Evolutionary conservation across 2,113 vertebrate species (phyloP), one percentile per base, ranked within the genome.

Genomic region (Myodes glareolus): DNA sequence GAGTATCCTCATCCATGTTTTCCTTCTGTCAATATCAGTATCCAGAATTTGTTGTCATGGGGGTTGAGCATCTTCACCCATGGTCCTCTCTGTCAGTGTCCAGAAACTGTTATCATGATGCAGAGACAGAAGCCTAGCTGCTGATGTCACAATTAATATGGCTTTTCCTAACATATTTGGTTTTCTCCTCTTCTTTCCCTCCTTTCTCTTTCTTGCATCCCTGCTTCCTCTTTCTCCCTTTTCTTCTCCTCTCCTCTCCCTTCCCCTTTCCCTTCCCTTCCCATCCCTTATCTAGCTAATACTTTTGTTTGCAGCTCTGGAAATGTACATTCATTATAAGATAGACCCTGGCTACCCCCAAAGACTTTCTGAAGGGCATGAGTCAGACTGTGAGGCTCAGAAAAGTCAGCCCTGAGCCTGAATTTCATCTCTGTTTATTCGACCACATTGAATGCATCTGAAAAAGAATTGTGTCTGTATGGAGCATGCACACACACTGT

Each of bases 1-100:
- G 55, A 58, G 55, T 10, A 55, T 55, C 55, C 16, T 55, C 16
- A 55, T 55, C 55, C n/a, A 10, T 67, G 25, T 8, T 16, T 7
- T 31, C 76, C 75, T 42, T 67, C 63, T 68, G 65, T 72, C 29
- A 9, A 17, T 55, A 55, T 55, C 55, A 55, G 6, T 45, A 31
- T 42, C 55, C 84, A 9, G 0, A 11, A 36, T 16, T 31, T 4
- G 0, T 61, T 6, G 45, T 42, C 13, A 2, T 19, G 13, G 14
- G 33, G 11, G 9, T 16, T 27, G 39, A 70, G 4, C 39, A n/a
- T 21, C 13, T 76, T 31, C 5, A 12, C 45, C 93, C 47, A 9
- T 67, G 23, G 5, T 7, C n/a, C 76, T 73, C 45, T 65, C 61
- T 61, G 70, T 65, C 29, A 13, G 4, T 42, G 33, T 31, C 61